Percentiles rank a stretch among this genome's conserved stretches.
Evolutionary conservation across 2,113 vertebrate species (phyloP).

Genomic region (Cyphomyrus plagiostoma): DNA sequence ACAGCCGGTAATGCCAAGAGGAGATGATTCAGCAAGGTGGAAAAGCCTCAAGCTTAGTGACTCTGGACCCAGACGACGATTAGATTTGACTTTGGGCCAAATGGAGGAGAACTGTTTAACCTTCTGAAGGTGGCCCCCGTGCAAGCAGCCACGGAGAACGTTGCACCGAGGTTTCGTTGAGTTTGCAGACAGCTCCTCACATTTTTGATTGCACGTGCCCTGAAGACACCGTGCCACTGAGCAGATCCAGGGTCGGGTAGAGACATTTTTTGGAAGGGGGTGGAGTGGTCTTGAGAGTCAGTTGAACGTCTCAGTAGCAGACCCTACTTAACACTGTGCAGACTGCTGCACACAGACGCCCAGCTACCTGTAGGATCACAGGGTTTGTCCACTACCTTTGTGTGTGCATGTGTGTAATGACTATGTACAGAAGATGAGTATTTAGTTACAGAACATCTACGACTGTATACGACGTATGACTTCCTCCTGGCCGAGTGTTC

Average conservation of each 20-base stretch:
- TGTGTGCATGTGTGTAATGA: slow-evolving; percentile 7
- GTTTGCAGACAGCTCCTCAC: background rate
- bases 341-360: background rate
- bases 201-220: background rate
- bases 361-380: background rate
- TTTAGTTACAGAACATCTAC: background rate
- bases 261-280: background rate
- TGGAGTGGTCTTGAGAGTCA: background rate
- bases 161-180: background rate
- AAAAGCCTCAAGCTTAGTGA: background rate
- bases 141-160: background rate
- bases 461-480: background rate
- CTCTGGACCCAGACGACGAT: background rate
- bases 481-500: background rate
- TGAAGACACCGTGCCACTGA: background rate
- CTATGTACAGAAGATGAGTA: slow-evolving; percentile 4
- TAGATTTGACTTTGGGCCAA: background rate
- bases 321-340: background rate
- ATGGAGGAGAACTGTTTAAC: background rate
- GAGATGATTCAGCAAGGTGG: background rate
- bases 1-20: background rate
- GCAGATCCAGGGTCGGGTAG: background rate
- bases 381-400: background rate
- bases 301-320: background rate
- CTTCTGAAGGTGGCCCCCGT: background rate